Evolutionary conservation across 2,888 invertebrate genomes (phyloP), one percentile per base, ranked within the genome.

Genomic region (Idaea aversata): DNA sequence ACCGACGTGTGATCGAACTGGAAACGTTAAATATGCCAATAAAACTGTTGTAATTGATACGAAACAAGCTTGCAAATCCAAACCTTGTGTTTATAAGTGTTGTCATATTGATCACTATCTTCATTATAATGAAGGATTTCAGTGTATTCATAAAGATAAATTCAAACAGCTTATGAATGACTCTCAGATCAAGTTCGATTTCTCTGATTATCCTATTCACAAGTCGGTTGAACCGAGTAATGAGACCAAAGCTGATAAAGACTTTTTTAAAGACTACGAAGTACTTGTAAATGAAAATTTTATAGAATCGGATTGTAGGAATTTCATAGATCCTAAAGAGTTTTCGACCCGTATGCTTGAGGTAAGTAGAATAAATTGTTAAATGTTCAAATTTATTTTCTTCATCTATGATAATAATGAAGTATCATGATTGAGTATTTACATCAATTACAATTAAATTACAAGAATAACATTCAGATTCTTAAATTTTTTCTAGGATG

Each of bases 41-140:
- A 47, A 47, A 0, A 47, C 47, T 13, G 0, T 47, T 13, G 13
- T 13, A 47, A 25, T 25, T 25, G 47, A 47, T 47, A 47, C 10
- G 13, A 47, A 47, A 47, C 47, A 47, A 47, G 47, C 13, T 64
- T 69, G 67, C 70, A 67, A 65, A 58, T 67, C 65, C 60, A 70
- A 63, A 16, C 60, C 67, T 3, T 71, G 71, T 34, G 1, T 70
- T 15, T n/a, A 63, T 0, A 71, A 71, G 61, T 71, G 71, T 15
- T 71, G 71, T 60, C 67, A 47, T 47, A 47, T 47, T 47, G 47
- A 47, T 0, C 7, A 7, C 13, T 47, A 13, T 13, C 13, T 13
- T 47, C 13, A 47, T 13, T 10, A 10, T 4, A 47, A 47, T 47
- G 10, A 47, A 10, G 13, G 10, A 3, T 10, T 7, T 47, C 0